phyloP scores from a whole-genome alignment of 2,888 invertebrate genomes.

The Stenoptilia bipunctidactyla region DNA sequence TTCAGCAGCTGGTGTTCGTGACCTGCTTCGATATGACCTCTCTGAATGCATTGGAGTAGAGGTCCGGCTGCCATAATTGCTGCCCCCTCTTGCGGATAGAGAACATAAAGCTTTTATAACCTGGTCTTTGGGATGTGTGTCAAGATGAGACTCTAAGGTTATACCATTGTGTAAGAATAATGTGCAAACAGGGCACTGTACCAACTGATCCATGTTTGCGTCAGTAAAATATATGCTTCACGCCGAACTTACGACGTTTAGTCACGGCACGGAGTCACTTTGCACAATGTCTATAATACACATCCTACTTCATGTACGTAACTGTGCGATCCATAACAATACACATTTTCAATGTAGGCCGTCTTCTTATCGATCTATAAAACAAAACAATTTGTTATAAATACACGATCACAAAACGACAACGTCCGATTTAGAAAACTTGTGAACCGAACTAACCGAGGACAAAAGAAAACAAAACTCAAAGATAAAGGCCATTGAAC shows the following conservation, averaged over 20 bases:
- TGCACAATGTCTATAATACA: constrained; percentile 40
- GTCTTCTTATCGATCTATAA: constrained; percentile 64
- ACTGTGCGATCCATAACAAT: constrained; percentile 29
- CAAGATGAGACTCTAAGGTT: constrained; percentile 83
- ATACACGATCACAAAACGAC: constrained; percentile 35
- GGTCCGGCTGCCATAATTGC: constrained; percentile 47
- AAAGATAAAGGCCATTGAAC: constrained; percentile 67
- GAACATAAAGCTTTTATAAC: constrained; percentile 83
- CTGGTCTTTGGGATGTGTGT: constrained; percentile 90
- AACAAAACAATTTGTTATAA: constrained; percentile 50
- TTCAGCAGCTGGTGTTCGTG: constrained; percentile 46
- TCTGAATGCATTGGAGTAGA: constrained; percentile 50
- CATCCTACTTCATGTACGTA: background rate
- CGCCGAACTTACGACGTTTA: constrained; percentile 20
- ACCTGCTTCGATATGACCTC: constrained; percentile 50
- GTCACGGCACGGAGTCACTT: constrained; percentile 36
- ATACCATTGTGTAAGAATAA: constrained; percentile 87
- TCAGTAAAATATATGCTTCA: background rate
- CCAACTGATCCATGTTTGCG: constrained; percentile 52
- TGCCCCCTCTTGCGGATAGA: constrained; percentile 49
- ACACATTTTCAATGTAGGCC: constrained; percentile 50
- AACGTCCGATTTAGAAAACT: constrained; percentile 43
- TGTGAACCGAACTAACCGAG: constrained; percentile 48
- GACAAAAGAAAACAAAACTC: constrained; percentile 69
- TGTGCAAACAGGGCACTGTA: constrained; percentile 87